These are phyloP conservation scores for Trichomycterus rosablanca DNA, from an alignment of 2,113 vertebrate species.

Conservation along the genomic window DNA sequence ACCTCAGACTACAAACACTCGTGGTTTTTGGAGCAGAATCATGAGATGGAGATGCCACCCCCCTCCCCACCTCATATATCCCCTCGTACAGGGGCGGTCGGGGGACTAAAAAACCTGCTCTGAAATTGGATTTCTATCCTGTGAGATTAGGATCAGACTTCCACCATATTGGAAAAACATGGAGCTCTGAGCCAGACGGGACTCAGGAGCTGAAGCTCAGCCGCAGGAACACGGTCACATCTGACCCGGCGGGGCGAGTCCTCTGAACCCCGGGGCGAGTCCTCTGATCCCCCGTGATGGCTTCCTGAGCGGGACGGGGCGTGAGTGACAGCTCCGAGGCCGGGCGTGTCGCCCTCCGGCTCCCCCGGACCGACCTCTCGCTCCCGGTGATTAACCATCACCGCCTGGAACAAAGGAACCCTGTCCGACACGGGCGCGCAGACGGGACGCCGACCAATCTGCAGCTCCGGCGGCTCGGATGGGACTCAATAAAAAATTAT, in stretches of 20 bases:
- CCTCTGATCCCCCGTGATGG: conserved; percentile 44
- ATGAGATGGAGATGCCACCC: too few species aligned
- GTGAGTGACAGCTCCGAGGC: conserved; percentile 43
- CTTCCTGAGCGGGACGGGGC: conserved; percentile 29
- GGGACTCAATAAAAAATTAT: too few species aligned
- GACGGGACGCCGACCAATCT: conserved; percentile 3
- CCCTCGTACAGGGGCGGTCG: conserved; percentile 2
- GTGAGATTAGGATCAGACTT: conserved; percentile 49
- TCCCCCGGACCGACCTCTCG: conserved; percentile 39
- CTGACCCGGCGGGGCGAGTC: conserved; percentile 36
- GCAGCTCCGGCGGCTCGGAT: too few species aligned
- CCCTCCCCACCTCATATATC: background rate
- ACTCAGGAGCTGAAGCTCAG: conserved; percentile 40
- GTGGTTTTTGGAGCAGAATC: too few species aligned
- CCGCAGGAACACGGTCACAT: conserved; percentile 39
- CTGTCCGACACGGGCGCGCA: conserved; percentile 34
- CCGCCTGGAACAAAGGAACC: conserved; percentile 39
- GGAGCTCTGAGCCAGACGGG: conserved; percentile 37
- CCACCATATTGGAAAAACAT: conserved; percentile 47
- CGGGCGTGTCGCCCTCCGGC: conserved; percentile 27
- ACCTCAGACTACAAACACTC: too few species aligned
- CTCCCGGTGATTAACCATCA: conserved; percentile 40
- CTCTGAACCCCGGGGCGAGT: conserved; percentile 38
- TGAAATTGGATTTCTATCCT: conserved; percentile 52
- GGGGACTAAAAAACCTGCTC: conserved; percentile 30